phyloP scores from a whole-genome alignment of 2,113 vertebrate genomes.

The Sisor rabdophorus region DNA sequence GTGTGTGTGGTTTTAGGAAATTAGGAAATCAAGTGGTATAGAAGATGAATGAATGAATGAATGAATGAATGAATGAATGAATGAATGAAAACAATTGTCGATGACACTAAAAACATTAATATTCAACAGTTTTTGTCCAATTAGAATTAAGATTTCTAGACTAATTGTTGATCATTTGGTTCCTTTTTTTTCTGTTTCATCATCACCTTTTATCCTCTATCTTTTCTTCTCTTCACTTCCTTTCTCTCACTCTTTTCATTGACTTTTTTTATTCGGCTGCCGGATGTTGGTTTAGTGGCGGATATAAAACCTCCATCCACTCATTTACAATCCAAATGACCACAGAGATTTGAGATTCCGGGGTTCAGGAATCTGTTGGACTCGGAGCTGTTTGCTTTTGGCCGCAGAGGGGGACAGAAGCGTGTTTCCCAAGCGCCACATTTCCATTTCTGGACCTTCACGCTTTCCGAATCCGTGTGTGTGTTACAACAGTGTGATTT shows the following conservation, averaged over 20 bases:
- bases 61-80: too few relatives aligned
- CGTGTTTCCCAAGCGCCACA: slow-evolving; percentile 8
- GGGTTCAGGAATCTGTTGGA: slow-evolving; percentile 18
- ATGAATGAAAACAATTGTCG: too few relatives aligned
- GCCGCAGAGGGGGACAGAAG: neutral
- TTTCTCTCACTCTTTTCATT: neutral
- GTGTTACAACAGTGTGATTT: neutral
- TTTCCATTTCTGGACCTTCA: slow-evolving; percentile 21
- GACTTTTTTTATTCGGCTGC: neutral
- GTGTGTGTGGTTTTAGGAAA: too few relatives aligned
- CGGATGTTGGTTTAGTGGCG: slow-evolving; percentile 23
- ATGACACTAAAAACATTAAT: neutral
- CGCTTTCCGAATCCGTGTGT: neutral
- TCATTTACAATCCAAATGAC: slow-evolving; percentile 39
- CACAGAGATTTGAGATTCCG: neutral
- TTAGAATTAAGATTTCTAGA: neutral
- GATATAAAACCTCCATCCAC: slow-evolving; percentile 21
- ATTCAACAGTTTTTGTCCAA: neutral
- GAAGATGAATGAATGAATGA: too few relatives aligned
- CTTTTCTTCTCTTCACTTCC: neutral
- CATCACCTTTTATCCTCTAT: too few relatives aligned
- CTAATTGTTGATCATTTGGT: neutral
- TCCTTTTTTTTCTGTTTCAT: too few relatives aligned
- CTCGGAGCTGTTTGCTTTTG: neutral
- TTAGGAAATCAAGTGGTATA: too few relatives aligned